These are phyloP conservation scores for Pseudorasbora parva DNA, from an alignment of 2,113 vertebrate species.

Conservation along the genomic window DNA sequence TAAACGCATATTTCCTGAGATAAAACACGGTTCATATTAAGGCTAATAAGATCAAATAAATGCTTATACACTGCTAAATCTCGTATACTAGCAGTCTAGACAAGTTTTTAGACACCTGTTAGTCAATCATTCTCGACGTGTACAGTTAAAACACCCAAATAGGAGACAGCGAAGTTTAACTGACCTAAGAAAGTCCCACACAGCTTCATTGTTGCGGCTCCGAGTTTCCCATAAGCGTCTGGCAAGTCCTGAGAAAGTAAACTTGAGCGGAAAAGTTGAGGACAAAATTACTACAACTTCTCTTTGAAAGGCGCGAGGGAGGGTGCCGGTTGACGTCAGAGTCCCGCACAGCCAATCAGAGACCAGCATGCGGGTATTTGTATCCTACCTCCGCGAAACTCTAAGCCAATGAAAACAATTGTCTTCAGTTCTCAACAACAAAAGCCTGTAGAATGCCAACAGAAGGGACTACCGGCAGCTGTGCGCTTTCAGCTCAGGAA, in stretches of 20 bases:
- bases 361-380: conserved; percentile 57
- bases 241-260: conserved; percentile 67
- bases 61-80: background rate
- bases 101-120: conserved; percentile 11
- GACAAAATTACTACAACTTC: conserved; percentile 84
- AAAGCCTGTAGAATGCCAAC: conserved; percentile 65
- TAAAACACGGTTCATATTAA: background rate
- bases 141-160: background rate
- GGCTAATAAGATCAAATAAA: background rate
- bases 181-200: conserved; percentile 91
- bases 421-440: conserved; percentile 73
- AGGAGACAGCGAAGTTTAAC: conserved; percentile 66
- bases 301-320: conserved; percentile 48
- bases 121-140: background rate
- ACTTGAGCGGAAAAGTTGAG: conserved; percentile 81
- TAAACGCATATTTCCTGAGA: background rate
- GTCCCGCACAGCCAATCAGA: conserved; percentile 76
- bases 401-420: conserved; percentile 75
- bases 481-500: conserved; percentile 61
- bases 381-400: conserved; percentile 67
- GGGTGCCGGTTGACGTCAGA: conserved; percentile 41
- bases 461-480: conserved; percentile 78
- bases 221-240: conserved; percentile 58
- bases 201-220: conserved; percentile 85
- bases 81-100: background rate